Percentiles rank a stretch among this genome's conserved stretches.
Conservation (phyloP, 2,888 invertebrate genomes). For the Psylliodes chrysocephalus region DNA sequence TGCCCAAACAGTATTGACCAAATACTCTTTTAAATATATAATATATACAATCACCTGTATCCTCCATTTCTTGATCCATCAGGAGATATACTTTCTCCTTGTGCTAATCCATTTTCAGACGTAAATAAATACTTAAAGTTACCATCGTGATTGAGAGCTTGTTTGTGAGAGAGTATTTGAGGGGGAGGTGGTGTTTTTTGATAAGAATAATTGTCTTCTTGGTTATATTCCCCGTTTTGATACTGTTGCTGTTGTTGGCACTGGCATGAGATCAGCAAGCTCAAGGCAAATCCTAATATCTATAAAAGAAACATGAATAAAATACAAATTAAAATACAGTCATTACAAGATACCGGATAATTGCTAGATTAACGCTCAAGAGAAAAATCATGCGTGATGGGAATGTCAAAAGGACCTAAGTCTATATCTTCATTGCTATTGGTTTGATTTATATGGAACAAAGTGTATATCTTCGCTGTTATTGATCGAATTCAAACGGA, state of each 20-base stretch:
- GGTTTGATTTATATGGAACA: too few relatives aligned
- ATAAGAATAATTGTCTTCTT: slow-evolving; percentile 47
- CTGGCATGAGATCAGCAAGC: slow-evolving; percentile 44
- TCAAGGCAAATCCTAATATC: slow-evolving; percentile 44
- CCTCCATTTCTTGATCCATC: slow-evolving; percentile 73
- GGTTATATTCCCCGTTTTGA: slow-evolving; percentile 32
- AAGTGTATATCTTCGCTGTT: too few relatives aligned
- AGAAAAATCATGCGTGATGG: too few relatives aligned
- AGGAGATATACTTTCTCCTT: slow-evolving; percentile 75
- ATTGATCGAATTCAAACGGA: too few relatives aligned
- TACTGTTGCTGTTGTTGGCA: slow-evolving; percentile 38
- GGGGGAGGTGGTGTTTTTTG: slow-evolving; percentile 60
- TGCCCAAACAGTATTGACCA: too few relatives aligned
- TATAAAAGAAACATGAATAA: slow-evolving; percentile 34
- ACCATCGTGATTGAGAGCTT: slow-evolving; percentile 73
- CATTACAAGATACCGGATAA: too few relatives aligned
- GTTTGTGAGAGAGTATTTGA: slow-evolving; percentile 71
- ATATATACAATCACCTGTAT: slow-evolving; percentile 52
- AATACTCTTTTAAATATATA: too few relatives aligned
- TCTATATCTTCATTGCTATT: too few relatives aligned
- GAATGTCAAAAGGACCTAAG: too few relatives aligned
- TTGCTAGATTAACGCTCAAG: too few relatives aligned
- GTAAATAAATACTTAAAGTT: slow-evolving; percentile 76
- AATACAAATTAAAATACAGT: too few relatives aligned
- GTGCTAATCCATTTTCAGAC: slow-evolving; percentile 75